A percentile compares a stretch with the other conserved stretches of the same genome.
Evolutionary conservation across 2,113 vertebrate species (phyloP).

Genomic region (Pardalotus punctatus): DNA sequence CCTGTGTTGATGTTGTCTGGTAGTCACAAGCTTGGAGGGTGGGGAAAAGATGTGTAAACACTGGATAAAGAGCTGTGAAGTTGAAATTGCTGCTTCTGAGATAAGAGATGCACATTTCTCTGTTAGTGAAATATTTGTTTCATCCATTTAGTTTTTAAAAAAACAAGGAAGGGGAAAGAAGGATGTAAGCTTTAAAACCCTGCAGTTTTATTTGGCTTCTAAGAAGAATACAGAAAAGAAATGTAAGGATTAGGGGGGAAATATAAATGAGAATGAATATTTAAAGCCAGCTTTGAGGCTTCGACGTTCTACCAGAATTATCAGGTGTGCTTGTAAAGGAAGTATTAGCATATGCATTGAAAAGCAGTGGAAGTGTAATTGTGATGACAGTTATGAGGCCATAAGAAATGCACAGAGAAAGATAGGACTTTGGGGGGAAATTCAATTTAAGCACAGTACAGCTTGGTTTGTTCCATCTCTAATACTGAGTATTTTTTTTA

Average conservation of each 20-base stretch:
- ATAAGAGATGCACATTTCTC: not conserved
- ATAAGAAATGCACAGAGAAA: slow-evolving; percentile 18
- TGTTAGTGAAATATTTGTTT: not conserved
- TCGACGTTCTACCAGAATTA: not conserved
- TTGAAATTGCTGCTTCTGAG: not conserved
- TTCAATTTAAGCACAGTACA: slow-evolving; percentile 33
- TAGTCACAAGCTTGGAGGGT: not conserved
- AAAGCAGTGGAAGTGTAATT: not conserved
- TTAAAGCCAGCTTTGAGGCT: slow-evolving; percentile 17
- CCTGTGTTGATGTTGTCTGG: not conserved
- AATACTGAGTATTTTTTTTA: not conserved
- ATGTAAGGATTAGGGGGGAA: slow-evolving; percentile 21
- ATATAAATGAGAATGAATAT: slow-evolving; percentile 44
- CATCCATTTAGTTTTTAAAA: not conserved
- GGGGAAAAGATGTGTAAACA: not conserved
- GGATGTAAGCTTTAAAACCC: not conserved
- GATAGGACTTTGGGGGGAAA: slow-evolving; percentile 32
- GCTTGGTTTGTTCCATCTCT: slow-evolving; percentile 4
- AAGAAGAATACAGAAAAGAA: not conserved
- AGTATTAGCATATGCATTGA: slow-evolving; percentile 37
- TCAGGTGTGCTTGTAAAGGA: slow-evolving; percentile 25
- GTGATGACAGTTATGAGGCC: slow-evolving; percentile 34
- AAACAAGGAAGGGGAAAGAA: not conserved
- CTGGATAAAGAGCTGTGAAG: not conserved
- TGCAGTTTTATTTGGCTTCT: not conserved